Evolutionary conservation across 92 coral and sea anemone species (phyloP).

Genomic region (Paramuricea clavata): DNA sequence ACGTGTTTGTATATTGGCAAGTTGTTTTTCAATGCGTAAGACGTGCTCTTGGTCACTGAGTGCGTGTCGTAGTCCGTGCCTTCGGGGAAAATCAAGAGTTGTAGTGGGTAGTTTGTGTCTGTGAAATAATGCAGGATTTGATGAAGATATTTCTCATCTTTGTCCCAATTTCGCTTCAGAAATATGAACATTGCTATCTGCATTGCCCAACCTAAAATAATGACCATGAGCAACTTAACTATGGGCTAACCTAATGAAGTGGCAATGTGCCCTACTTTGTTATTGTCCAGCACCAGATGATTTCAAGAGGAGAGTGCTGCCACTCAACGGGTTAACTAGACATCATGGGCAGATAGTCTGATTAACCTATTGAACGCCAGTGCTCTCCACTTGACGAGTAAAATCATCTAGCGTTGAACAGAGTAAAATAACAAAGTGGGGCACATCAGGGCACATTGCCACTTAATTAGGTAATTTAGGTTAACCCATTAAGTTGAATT

Average conservation of each 20-base stretch:
- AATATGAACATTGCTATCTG: conserved; percentile 91
- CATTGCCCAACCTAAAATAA: conserved; percentile 95
- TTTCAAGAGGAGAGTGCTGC: too few species aligned
- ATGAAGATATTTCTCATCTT: conserved; percentile 83
- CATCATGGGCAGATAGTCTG: too few species aligned
- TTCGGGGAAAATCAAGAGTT: conserved; percentile 95
- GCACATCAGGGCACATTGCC: too few species aligned
- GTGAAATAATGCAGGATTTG: conserved; percentile 80
- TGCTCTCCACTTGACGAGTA: too few species aligned
- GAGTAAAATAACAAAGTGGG: too few species aligned
- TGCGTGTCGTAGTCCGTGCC: conserved; percentile 82
- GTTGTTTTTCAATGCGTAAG: conserved; percentile 88
- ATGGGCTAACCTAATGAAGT: too few species aligned
- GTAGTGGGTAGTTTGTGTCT: conserved; percentile 77
- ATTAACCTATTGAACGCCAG: too few species aligned
- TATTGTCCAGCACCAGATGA: too few species aligned
- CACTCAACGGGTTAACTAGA: too few species aligned
- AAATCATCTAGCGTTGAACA: too few species aligned
- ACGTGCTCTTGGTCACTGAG: conserved; percentile 77
- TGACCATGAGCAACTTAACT: neutral
- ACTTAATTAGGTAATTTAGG: too few species aligned
- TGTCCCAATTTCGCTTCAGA: conserved; percentile 88
- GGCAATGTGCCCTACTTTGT: too few species aligned
- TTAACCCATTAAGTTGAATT: neutral
- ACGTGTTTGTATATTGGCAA: conserved; percentile 84